phyloP scores from a whole-genome alignment of 2,888 invertebrate genomes.

The Camponotus fellah region DNA sequence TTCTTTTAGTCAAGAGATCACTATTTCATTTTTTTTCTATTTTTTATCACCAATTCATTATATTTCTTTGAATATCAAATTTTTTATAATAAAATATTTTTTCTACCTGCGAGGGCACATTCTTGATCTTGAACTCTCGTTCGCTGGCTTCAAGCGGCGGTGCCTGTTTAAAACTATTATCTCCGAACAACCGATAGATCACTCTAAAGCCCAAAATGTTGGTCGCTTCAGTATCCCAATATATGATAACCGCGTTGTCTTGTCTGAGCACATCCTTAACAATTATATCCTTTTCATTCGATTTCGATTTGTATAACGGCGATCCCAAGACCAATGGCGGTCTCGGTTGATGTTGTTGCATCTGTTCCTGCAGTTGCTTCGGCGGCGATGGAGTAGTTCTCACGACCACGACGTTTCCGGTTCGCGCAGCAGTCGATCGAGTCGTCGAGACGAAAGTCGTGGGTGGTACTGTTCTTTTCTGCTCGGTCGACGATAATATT shows the following conservation, averaged over 20 bases:
- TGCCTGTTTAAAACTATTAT: conserved; percentile 95
- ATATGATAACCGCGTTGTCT: conserved; percentile 95
- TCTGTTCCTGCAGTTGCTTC: conserved; percentile 71
- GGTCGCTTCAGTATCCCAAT: conserved; percentile 96
- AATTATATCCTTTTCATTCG: conserved; percentile 92
- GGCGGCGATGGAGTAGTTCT: conserved; percentile 80
- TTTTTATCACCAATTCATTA: not conserved
- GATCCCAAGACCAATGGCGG: conserved; percentile 92
- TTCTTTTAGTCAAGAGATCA: no score
- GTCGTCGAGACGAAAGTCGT: conserved; percentile 72
- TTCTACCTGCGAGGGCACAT: conserved; percentile 94
- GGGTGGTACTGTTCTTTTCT: conserved; percentile 73
- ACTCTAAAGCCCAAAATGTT: conserved; percentile 96
- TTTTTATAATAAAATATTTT: not conserved
- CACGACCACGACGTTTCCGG: conserved; percentile 83
- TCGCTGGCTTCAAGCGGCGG: conserved; percentile 96
- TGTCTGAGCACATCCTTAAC: conserved; percentile 95
- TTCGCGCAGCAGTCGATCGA: conserved; percentile 77
- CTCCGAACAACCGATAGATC: conserved; percentile 95
- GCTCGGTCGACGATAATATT: conserved; percentile 63
- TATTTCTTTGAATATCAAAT: not conserved
- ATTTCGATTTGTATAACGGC: conserved; percentile 88
- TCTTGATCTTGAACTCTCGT: conserved; percentile 96
- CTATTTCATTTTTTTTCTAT: not conserved
- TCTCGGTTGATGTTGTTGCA: conserved; percentile 87